A percentile compares a stretch with the other conserved stretches of the same genome.
phyloP scores from a whole-genome alignment of 2,888 invertebrate species.

The Bhutanitis thaidina region DNA sequence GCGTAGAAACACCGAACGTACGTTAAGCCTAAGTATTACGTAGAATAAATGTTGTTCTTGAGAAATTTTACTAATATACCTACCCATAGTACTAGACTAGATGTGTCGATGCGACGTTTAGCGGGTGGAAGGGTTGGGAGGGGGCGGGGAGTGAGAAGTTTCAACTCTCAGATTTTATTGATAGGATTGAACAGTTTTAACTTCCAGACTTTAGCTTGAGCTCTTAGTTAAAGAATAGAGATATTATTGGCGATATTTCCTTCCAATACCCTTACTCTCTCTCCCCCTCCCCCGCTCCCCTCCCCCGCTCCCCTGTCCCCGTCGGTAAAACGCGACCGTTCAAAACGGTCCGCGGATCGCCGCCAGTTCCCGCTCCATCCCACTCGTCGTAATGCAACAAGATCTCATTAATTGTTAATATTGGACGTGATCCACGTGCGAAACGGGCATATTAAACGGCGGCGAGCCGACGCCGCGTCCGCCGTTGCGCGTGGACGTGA shows the following conservation, averaged over 20 bases:
- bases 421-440: conserved; percentile 8
- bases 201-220: no score
- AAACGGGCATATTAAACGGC: not conserved
- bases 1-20: no score
- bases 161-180: no score
- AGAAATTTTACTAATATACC: not conserved
- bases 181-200: no score
- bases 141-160: not conserved
- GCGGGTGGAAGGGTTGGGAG: not conserved
- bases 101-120: not conserved
- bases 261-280: no score
- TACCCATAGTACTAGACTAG: conserved; percentile 1
- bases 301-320: not conserved
- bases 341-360: not conserved
- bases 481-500: not conserved
- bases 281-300: no score
- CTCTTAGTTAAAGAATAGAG: no score
- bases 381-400: conserved; percentile 37
- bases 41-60: conserved; percentile 3
- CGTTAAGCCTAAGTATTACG: not conserved
- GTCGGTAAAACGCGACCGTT: not conserved
- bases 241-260: no score
- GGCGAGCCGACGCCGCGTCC: not conserved
- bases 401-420: conserved; percentile 49
- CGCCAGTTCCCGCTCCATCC: conserved; percentile 28